These are phyloP conservation scores for Volucella inflata DNA, from an alignment of 2,888 invertebrate genomes.

Conservation along the genomic window DNA sequence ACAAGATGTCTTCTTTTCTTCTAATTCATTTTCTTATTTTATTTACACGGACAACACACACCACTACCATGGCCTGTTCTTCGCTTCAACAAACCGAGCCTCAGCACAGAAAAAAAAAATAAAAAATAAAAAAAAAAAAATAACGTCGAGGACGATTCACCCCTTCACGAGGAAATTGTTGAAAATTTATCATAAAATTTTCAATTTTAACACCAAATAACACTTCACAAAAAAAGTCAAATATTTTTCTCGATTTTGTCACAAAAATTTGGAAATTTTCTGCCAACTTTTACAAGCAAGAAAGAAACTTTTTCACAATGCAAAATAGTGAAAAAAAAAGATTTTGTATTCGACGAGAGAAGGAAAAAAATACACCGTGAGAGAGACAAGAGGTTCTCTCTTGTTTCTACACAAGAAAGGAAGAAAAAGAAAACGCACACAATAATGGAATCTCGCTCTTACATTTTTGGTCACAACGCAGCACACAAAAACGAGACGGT, in stretches of 20 bases:
- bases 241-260: slow-evolving; percentile 60
- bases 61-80: slow-evolving; percentile 29
- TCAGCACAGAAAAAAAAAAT: slow-evolving; percentile 60
- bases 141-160: slow-evolving; percentile 35
- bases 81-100: slow-evolving; percentile 58
- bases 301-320: slow-evolving; percentile 75
- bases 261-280: slow-evolving; percentile 56
- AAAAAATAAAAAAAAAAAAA: not conserved
- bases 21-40: slow-evolving; percentile 73
- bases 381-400: slow-evolving; percentile 61
- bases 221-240: slow-evolving; percentile 11
- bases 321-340: slow-evolving; percentile 72
- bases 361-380: slow-evolving; percentile 53
- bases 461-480: not conserved
- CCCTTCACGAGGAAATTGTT: slow-evolving; percentile 53
- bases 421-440: slow-evolving; percentile 58
- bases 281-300: slow-evolving; percentile 45
- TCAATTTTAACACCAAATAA: slow-evolving; percentile 23
- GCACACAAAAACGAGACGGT: slow-evolving; percentile 45
- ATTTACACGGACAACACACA: slow-evolving; percentile 60
- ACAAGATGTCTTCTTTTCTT: slow-evolving; percentile 75
- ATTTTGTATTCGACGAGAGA: slow-evolving; percentile 67
- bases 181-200: slow-evolving; percentile 49
- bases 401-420: slow-evolving; percentile 56
- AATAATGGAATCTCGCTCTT: slow-evolving; percentile 7